These are phyloP conservation scores for Plotosus lineatus DNA, from an alignment of 2,113 vertebrate species.

Conservation along the genomic window DNA sequence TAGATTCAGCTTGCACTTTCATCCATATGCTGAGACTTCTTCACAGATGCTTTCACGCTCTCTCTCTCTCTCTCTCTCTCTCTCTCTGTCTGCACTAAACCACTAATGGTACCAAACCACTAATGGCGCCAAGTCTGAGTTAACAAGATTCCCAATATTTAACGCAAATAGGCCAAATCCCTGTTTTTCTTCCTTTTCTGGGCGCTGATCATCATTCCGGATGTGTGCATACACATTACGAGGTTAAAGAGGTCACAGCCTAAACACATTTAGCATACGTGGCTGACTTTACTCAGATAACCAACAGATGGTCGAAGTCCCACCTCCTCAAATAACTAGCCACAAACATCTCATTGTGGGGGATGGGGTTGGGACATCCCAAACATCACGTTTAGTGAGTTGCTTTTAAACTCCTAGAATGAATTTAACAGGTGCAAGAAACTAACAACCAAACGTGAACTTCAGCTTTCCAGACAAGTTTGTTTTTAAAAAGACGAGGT, in stretches of 20 bases:
- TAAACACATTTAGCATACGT: slow-evolving; percentile 31
- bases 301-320: slow-evolving; percentile 30
- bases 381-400: background rate
- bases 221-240: background rate
- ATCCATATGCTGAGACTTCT: background rate
- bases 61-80: background rate
- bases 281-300: slow-evolving; percentile 13
- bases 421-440: background rate
- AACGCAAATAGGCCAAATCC: background rate
- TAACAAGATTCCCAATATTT: too few species aligned
- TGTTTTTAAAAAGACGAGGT: too few species aligned
- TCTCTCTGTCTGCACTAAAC: background rate
- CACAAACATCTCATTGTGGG: background rate
- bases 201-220: too few species aligned
- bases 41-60: background rate
- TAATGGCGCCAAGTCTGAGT: too few species aligned
- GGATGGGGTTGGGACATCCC: background rate
- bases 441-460: background rate
- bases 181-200: background rate
- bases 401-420: too few species aligned
- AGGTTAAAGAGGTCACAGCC: background rate
- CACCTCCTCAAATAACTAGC: slow-evolving; percentile 7
- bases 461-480: background rate
- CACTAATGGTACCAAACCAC: background rate
- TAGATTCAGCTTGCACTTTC: background rate